Conservation (phyloP, 2,797 vertebrate genomes). For the Cynodonichthys magdalenae region DNA sequence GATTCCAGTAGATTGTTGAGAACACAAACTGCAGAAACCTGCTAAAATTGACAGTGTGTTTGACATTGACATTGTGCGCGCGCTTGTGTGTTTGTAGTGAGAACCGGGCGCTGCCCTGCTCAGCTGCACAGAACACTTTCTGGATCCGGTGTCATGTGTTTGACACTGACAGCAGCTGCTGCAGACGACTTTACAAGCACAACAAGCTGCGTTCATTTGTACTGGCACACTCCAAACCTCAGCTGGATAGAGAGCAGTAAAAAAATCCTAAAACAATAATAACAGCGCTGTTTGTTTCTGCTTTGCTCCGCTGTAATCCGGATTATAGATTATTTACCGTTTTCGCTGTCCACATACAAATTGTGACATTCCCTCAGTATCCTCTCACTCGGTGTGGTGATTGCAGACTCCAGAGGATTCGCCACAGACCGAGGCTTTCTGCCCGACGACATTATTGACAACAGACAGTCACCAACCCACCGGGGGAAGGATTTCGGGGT, state of each 20-base stretch:
- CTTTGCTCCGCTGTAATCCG: not conserved
- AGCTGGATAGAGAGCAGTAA: not conserved
- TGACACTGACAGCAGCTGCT: conserved; percentile 55
- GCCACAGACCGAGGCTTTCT: conserved; percentile 80
- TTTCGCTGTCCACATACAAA: conserved; percentile 81
- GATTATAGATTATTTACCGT: conserved; percentile 74
- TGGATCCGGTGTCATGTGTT: conserved; percentile 34
- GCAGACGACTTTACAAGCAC: not conserved
- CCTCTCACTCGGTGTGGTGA: conserved; percentile 80
- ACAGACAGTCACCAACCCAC: not conserved
- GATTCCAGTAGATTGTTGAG: not conserved
- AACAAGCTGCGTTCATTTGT: not conserved
- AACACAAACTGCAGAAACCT: not conserved
- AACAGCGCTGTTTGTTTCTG: not conserved
- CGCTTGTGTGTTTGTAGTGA: no score
- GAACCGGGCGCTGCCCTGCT: conserved; percentile 3
- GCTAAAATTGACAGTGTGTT: no score
- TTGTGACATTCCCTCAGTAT: conserved; percentile 83
- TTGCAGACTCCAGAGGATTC: conserved; percentile 80
- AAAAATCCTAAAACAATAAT: conserved; percentile 15
- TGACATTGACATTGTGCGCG: no score
- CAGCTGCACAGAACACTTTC: conserved; percentile 12
- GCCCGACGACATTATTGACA: conserved; percentile 78
- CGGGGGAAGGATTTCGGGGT: conserved; percentile 73
- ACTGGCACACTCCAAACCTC: not conserved